Percentiles rank a stretch among this genome's conserved stretches.
phyloP scores from a whole-genome alignment of 2,797 vertebrate species.

The Triplophysa bombifrons region DNA sequence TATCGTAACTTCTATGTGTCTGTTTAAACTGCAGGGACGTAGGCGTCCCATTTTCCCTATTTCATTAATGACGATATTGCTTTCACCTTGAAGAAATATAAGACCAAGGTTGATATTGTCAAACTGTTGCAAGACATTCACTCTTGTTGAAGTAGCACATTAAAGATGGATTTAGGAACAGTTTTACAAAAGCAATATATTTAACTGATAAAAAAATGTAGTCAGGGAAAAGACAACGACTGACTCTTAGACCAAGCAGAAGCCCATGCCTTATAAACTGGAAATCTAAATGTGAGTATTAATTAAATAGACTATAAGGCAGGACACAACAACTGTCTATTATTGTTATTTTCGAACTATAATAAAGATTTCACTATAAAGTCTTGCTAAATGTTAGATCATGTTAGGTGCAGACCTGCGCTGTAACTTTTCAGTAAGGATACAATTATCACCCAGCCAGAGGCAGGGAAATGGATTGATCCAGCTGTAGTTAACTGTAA shows the following conservation, averaged over 20 bases:
- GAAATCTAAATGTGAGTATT: too few species aligned
- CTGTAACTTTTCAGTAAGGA: slow-evolving; percentile 47
- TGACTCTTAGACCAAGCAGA: not conserved
- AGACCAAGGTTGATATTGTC: not conserved
- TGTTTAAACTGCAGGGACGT: slow-evolving; percentile 7
- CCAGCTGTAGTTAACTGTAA: slow-evolving; percentile 60
- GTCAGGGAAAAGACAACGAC: not conserved
- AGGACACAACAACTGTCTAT: not conserved
- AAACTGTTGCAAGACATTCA: slow-evolving; percentile 27
- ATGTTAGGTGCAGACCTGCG: slow-evolving; percentile 34
- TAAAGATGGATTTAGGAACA: not conserved
- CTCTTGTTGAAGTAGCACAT: slow-evolving; percentile 36
- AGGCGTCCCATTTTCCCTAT: not conserved
- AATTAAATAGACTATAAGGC: not conserved
- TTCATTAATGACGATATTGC: slow-evolving; percentile 23
- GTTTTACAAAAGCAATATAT: not conserved
- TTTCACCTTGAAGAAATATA: slow-evolving; percentile 42
- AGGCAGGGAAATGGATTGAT: slow-evolving; percentile 60
- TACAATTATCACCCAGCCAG: slow-evolving; percentile 53
- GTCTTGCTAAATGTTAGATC: slow-evolving; percentile 20
- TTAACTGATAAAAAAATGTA: too few species aligned
- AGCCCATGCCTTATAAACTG: too few species aligned
- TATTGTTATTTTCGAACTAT: not conserved
- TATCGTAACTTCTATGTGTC: slow-evolving; percentile 6
- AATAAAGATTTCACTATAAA: not conserved